Percentiles rank a stretch among this genome's conserved stretches.
These are phyloP conservation scores for Entomyzon cyanotis DNA, from an alignment of 2,113 vertebrate genomes.

Conservation along the genomic window DNA sequence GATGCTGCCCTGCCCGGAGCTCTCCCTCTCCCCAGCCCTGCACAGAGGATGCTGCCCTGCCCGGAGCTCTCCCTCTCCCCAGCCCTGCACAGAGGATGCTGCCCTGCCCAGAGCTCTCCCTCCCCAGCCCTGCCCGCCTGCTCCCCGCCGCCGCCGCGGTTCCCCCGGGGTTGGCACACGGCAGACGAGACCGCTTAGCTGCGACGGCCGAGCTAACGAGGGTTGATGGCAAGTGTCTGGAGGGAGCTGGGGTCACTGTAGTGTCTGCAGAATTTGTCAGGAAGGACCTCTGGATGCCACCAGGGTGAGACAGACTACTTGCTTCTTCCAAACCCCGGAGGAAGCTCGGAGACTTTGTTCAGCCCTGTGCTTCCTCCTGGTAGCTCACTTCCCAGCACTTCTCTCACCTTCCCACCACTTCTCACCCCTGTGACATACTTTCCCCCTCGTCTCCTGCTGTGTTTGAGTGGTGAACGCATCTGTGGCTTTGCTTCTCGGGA, in stretches of 20 bases:
- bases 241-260: background rate
- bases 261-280: background rate
- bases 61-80: no score
- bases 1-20: no score
- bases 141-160: background rate
- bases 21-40: no score
- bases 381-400: background rate
- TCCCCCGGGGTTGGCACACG: background rate
- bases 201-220: background rate
- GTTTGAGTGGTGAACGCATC: fast-evolving
- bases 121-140: background rate
- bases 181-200: background rate
- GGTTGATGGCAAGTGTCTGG: constrained; percentile 29
- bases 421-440: background rate
- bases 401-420: background rate
- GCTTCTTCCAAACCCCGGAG: background rate
- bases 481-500: background rate
- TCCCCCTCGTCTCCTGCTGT: fast-evolving
- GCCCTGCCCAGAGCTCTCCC: background rate
- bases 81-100: no score
- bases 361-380: background rate
- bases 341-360: background rate
- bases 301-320: background rate
- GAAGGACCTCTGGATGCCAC: background rate
- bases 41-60: no score